These are phyloP conservation scores for Acanthornis magna DNA, from an alignment of 2,797 vertebrate species.

Conservation along the genomic window DNA sequence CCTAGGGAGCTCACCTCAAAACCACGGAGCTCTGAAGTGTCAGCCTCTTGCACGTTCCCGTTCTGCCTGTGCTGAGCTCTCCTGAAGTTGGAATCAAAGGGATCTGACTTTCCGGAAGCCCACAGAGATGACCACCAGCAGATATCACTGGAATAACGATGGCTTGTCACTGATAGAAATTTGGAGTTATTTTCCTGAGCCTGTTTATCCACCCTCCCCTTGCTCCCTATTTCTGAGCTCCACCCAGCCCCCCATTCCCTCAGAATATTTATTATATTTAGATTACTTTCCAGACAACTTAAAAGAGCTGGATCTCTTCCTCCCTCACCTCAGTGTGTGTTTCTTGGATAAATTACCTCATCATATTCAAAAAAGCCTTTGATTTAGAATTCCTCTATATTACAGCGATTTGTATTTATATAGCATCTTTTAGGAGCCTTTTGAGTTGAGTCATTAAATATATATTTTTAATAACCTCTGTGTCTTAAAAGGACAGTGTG, in stretches of 20 bases:
- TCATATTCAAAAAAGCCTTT: neutral
- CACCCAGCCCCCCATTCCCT: neutral
- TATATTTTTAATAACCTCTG: slow-evolving; percentile 23
- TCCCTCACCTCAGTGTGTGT: neutral
- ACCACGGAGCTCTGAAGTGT: neutral
- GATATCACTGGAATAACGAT: neutral
- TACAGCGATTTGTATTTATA: neutral
- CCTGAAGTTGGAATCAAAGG: neutral
- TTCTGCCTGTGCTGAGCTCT: neutral
- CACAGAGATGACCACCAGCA: neutral
- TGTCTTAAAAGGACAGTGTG: neutral
- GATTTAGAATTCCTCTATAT: neutral
- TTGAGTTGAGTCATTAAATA: slow-evolving; percentile 26
- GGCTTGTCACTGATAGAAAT: neutral
- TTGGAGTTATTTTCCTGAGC: neutral
- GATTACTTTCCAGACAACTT: neutral
- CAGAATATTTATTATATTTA: neutral
- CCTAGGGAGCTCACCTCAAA: neutral
- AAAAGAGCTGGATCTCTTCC: neutral
- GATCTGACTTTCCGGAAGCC: neutral
- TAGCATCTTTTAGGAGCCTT: slow-evolving; percentile 20
- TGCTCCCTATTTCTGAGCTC: neutral
- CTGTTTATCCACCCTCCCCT: neutral
- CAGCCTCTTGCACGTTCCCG: neutral
- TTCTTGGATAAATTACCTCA: neutral